Evolutionary conservation across 1,140 invertebrate species (phyloP), one percentile per base, ranked within the genome.

Genomic region (Drosophila sturtevanti): DNA sequence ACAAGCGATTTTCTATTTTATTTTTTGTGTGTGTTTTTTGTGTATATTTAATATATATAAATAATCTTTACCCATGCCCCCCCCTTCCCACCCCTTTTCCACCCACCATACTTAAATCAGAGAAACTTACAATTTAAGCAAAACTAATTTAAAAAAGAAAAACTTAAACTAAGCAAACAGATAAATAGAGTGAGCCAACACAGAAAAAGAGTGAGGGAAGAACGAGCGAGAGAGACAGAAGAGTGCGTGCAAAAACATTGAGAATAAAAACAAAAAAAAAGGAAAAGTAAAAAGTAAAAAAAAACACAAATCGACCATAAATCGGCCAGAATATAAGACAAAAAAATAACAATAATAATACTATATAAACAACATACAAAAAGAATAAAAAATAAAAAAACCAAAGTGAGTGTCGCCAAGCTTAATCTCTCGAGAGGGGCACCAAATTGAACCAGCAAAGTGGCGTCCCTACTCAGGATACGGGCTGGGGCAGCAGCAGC

Each of bases 401-500:
- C 48, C 60, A 67, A 48, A 58, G 41, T 48, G 41, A 48, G 41
- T 18, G 63, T 27, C 34, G 41, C 63, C 52, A 54, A 65, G 18
- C 54, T 56, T 55, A 72, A 66, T 77, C 66, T 69, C 81, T 89
- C 68, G 41, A 41, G 63, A 59, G 65, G 76, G 59, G 62, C 69
- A 68, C 76, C 82, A 84, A 79, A 87, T 65, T 73, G 72, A 77
- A 84, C 79, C 24, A 84, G 84, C 84, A 89, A 89, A 89, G 84
- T 89, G 84, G 85, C 84, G 85, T 82, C 84, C 79, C 84, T 89
- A 84, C 66, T 90, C 72, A 66, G 80, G 59, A 77, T 67, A 58
- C 72, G 86, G 72, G 82, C 87, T 89, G 86, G 85, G 82, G 78
- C 81, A 89, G 86, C 81, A 87, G 84, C 85, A 80, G 80, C 80